Conservation (phyloP, 2,888 invertebrate species). For the Zonitis immaculata region DNA sequence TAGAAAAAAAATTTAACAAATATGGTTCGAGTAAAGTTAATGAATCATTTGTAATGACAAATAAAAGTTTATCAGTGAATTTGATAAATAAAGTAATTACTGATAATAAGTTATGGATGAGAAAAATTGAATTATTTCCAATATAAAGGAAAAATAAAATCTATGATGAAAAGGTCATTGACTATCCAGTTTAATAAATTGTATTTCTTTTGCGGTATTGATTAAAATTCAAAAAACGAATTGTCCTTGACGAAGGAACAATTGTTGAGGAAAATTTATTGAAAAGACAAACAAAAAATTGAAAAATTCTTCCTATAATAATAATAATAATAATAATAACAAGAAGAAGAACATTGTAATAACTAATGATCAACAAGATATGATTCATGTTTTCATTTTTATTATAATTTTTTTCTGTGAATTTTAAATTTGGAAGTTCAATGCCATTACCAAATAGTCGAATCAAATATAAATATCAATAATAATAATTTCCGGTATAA, state of each 20-base stretch:
- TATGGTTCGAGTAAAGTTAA: no score
- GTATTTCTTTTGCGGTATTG: background rate
- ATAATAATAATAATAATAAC: background rate
- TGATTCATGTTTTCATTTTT: background rate
- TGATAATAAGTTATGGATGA: no score
- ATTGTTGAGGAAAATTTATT: background rate
- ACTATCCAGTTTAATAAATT: background rate
- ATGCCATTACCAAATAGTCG: slow-evolving; percentile 14
- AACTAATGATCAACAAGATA: background rate
- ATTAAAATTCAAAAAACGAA: background rate
- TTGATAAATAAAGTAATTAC: no score
- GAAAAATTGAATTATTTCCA: no score
- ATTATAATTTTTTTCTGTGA: background rate
- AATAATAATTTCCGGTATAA: slow-evolving; percentile 1
- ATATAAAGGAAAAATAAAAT: no score
- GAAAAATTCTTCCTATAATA: background rate
- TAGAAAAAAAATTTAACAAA: no score
- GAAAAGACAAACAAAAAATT: no score
- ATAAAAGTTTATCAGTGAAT: no score
- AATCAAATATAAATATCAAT: slow-evolving; percentile 9
- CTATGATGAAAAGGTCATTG: background rate
- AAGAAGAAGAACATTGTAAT: background rate
- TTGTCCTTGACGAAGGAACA: background rate
- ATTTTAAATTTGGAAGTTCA: slow-evolving; percentile 19
- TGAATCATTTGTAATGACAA: no score